Evolutionary conservation across 2,797 vertebrate genomes (phyloP).

Genomic region (Melanotaenia trifasciata): DNA sequence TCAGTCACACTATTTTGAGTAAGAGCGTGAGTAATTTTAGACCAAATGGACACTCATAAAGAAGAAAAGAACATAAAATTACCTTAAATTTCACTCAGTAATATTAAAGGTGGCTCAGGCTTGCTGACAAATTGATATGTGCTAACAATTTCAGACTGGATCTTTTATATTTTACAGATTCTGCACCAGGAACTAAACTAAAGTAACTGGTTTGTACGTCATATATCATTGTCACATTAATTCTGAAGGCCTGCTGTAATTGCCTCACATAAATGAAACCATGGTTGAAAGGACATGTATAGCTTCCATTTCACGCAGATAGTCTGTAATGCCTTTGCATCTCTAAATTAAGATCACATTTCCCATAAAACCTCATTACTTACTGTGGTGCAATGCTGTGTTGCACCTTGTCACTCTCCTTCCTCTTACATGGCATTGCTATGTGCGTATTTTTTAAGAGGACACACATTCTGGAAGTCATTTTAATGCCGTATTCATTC

Average conservation of each 20-base stretch:
- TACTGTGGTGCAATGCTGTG: conserved; percentile 6
- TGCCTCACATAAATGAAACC: conserved; percentile 44
- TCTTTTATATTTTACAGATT: conserved; percentile 13
- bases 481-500: conserved; percentile 45
- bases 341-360: conserved; percentile 53
- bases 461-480: conserved; percentile 48
- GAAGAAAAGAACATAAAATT: conserved; percentile 5
- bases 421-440: not conserved
- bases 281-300: conserved; percentile 29
- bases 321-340: conserved; percentile 11
- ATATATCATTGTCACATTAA: conserved; percentile 49
- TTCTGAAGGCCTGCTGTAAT: conserved; percentile 45
- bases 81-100: not conserved
- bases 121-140: conserved; percentile 8
- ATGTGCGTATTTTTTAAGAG: conserved; percentile 31
- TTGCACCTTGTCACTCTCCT: conserved; percentile 39
- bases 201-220: not conserved
- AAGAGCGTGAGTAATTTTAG: conserved; percentile 30
- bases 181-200: conserved; percentile 12
- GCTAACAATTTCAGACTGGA: not conserved
- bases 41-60: conserved; percentile 3
- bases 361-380: conserved; percentile 47
- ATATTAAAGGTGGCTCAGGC: not conserved
- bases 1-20: conserved; percentile 33
- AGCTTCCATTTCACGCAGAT: conserved; percentile 12